Evolutionary conservation across 2,797 vertebrate genomes (phyloP).

Genomic region (Cynopterus sphinx): DNA sequence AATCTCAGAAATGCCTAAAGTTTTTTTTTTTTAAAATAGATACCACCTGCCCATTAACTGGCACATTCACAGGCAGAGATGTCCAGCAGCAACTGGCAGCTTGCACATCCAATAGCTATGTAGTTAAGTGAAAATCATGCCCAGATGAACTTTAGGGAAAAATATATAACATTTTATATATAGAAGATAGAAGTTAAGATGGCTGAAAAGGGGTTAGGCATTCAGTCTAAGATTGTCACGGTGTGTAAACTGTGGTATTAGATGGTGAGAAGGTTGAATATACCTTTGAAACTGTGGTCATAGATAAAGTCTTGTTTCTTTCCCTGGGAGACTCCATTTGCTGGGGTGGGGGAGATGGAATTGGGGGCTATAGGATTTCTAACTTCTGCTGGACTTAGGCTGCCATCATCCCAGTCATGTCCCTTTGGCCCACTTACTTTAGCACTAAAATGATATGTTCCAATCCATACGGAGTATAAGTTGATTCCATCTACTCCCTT

Average conservation of each 20-base stretch:
- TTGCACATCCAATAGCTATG: not conserved
- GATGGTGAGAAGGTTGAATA: not conserved
- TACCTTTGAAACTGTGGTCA: not conserved
- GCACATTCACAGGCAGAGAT: not conserved
- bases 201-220: not conserved
- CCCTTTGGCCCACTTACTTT: not conserved
- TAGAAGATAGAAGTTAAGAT: not conserved
- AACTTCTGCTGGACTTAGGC: not conserved
- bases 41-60: not conserved
- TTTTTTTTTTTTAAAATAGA: not conserved
- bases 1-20: not conserved
- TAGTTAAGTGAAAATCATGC: not conserved
- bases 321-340: not conserved
- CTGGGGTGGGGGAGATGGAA: not conserved
- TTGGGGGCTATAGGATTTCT: rapidly evolving
- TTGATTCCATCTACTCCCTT: not conserved
- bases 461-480: not conserved
- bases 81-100: not conserved
- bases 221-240: not conserved
- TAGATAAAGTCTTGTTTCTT: not conserved
- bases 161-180: not conserved
- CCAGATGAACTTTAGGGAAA: not conserved
- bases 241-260: not conserved
- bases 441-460: not conserved
- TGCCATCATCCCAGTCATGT: not conserved